Evolutionary conservation across 2,888 invertebrate species (phyloP).

Genomic region (Meiosimyza decipiens): DNA sequence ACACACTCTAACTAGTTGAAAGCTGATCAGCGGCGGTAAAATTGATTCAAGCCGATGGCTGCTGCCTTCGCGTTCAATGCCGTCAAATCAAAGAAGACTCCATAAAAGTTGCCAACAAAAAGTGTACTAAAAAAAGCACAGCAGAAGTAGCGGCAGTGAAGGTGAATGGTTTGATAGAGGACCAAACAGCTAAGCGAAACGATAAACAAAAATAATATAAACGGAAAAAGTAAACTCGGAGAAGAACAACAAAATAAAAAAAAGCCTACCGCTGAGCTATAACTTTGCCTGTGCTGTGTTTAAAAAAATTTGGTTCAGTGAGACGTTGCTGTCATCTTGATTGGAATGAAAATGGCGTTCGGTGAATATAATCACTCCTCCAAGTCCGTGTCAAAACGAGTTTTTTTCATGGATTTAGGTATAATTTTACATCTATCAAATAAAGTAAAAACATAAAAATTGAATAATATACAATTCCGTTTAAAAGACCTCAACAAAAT

Average conservation of each 20-base stretch:
- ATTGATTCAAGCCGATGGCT: slow-evolving; percentile 26
- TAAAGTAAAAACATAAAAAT: not conserved
- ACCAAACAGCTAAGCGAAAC: slow-evolving; percentile 11
- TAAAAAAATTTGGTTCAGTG: slow-evolving; percentile 28
- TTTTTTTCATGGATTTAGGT: slow-evolving; percentile 15
- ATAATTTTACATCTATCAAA: not conserved
- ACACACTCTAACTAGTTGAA: not conserved
- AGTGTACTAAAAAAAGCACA: not conserved
- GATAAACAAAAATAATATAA: slow-evolving; percentile 32
- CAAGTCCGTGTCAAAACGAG: slow-evolving; percentile 38
- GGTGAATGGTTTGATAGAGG: slow-evolving; percentile 23
- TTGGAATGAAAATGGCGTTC: slow-evolving; percentile 48
- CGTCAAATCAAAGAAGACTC: slow-evolving; percentile 29
- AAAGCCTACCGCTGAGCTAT: slow-evolving; percentile 3
- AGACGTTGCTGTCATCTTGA: slow-evolving; percentile 36
- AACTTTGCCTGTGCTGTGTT: slow-evolving; percentile 31
- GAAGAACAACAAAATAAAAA: not conserved
- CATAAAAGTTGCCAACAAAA: slow-evolving; percentile 18
- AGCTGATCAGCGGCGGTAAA: not conserved
- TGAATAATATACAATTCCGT: not conserved
- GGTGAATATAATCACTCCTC: slow-evolving; percentile 36
- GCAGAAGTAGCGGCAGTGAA: slow-evolving; percentile 7
- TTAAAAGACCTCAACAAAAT: not conserved
- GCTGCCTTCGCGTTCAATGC: slow-evolving; percentile 30
- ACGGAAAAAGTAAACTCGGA: not conserved